Conservation (phyloP, 1,140 invertebrate genomes). For the Ctenoplectra terminalis region DNA sequence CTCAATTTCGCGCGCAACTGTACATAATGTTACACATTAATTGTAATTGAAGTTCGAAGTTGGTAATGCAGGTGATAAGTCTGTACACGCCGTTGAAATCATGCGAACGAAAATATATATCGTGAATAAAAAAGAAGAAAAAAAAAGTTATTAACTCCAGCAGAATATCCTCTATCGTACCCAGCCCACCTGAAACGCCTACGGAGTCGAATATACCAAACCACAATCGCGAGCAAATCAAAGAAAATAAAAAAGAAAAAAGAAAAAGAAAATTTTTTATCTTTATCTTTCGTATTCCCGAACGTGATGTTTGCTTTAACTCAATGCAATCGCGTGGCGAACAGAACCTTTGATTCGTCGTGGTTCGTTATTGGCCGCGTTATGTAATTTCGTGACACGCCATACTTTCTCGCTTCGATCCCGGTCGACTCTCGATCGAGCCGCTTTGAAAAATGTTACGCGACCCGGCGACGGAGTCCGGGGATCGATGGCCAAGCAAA, state of each 20-base stretch:
- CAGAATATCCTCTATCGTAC: neutral
- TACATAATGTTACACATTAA: too few species aligned
- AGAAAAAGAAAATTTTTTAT: neutral
- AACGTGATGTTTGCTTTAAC: neutral
- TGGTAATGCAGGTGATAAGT: neutral
- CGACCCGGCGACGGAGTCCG: neutral
- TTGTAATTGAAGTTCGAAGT: neutral
- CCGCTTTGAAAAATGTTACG: neutral
- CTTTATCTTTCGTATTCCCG: neutral
- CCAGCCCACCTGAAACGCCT: neutral
- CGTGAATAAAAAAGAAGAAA: too few species aligned
- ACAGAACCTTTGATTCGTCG: conserved; percentile 26
- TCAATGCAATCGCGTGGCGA: neutral
- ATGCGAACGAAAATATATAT: neutral
- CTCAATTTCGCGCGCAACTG: neutral
- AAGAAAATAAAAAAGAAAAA: neutral
- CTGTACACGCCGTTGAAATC: too few species aligned
- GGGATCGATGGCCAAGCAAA: conserved; percentile 13
- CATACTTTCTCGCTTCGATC: conserved; percentile 31
- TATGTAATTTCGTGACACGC: conserved; percentile 15
- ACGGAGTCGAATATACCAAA: neutral
- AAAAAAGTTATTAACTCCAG: neutral
- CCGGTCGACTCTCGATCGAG: neutral
- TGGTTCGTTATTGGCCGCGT: conserved; percentile 23
- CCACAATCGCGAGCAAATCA: neutral